phyloP scores from a whole-genome alignment of 2,888 invertebrate species.

The Kryphioiulus occultus region DNA sequence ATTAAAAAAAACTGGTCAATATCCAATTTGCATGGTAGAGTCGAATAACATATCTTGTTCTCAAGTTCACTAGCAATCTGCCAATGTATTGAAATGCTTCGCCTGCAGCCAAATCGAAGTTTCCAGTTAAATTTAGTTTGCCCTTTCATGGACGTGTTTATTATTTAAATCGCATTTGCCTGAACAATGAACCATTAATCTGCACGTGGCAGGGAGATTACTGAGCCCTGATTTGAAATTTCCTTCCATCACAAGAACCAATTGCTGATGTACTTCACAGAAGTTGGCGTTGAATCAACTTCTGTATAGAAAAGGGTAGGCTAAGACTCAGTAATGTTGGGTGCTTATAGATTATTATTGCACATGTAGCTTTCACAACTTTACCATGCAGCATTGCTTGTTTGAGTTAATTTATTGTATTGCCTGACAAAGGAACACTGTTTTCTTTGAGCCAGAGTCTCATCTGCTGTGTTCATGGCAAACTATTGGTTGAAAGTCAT shows the following conservation, averaged over 20 bases:
- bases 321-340: not conserved
- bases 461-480: too few species aligned
- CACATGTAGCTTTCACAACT: too few species aligned
- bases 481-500: too few species aligned
- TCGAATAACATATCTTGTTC: not conserved
- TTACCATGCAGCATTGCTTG: too few species aligned
- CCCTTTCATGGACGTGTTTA: not conserved
- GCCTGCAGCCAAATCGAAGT: not conserved
- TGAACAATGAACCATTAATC: slow-evolving; percentile 1
- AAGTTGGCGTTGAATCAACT: not conserved
- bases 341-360: too few species aligned
- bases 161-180: not conserved
- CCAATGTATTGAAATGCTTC: not conserved
- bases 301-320: not conserved
- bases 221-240: not conserved
- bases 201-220: not conserved
- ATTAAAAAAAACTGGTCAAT: not conserved
- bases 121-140: not conserved
- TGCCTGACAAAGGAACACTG: too few species aligned
- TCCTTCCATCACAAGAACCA: not conserved
- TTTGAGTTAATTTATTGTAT: too few species aligned
- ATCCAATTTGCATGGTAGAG: not conserved
- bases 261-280: not conserved
- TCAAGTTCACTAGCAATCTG: not conserved
- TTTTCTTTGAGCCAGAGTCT: too few species aligned